Evolutionary conservation across 1,140 invertebrate genomes (phyloP).

Genomic region (Drosophila auraria): DNA sequence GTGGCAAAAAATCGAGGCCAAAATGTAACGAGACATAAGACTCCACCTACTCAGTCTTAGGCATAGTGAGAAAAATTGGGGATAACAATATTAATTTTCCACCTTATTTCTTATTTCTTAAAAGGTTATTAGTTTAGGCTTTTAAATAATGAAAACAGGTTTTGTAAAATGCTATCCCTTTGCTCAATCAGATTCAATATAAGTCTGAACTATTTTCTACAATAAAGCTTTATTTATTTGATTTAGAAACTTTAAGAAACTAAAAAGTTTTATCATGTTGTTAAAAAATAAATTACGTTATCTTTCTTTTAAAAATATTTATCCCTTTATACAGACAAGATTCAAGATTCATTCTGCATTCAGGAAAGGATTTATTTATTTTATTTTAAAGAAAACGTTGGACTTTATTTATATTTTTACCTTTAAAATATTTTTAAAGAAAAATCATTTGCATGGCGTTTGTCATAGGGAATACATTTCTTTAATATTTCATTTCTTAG

Average conservation of each 20-base stretch:
- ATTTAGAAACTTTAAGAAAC: too few relatives aligned
- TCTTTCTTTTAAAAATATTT: not conserved
- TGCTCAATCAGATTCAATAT: too few relatives aligned
- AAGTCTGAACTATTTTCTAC: too few relatives aligned
- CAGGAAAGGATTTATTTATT: not conserved
- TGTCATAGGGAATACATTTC: not conserved
- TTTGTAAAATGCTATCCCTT: not conserved
- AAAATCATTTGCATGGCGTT: not conserved
- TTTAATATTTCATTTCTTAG: not conserved
- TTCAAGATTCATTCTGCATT: not conserved
- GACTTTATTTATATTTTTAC: not conserved
- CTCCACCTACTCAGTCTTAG: conserved; percentile 11
- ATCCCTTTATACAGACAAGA: not conserved
- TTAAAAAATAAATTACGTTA: not conserved
- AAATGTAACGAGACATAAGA: conserved; percentile 76
- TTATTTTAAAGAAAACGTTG: not conserved
- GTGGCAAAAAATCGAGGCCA: conserved; percentile 70
- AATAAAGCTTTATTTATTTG: too few relatives aligned
- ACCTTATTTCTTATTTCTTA: not conserved
- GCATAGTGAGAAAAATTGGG: not conserved
- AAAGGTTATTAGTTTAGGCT: not conserved
- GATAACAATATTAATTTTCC: too few relatives aligned
- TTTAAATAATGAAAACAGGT: not conserved
- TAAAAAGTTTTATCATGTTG: too few relatives aligned
- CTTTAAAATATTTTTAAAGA: too few relatives aligned